Evolutionary conservation across 2,888 invertebrate species (phyloP).

Genomic region (Nomada fabriciana): DNA sequence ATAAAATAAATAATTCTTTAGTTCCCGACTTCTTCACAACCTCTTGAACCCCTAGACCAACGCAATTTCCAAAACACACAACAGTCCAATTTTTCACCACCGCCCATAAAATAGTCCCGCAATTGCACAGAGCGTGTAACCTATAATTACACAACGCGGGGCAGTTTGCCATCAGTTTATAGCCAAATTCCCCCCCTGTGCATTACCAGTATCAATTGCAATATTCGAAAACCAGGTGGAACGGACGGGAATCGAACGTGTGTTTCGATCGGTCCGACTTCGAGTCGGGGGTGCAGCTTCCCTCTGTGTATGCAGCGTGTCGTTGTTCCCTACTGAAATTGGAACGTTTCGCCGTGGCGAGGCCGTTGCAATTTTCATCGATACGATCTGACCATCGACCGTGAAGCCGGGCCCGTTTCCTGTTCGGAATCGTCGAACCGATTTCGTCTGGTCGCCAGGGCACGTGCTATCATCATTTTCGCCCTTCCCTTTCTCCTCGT

Average conservation of each 20-base stretch:
- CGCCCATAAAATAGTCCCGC: not conserved
- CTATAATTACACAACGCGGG: slow-evolving; percentile 25
- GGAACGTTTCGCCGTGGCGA: slow-evolving; percentile 66
- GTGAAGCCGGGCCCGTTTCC: slow-evolving; percentile 80
- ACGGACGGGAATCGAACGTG: slow-evolving; percentile 30
- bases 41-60: not conserved
- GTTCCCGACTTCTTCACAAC: not conserved
- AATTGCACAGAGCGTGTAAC: not conserved
- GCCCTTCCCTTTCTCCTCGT: not conserved
- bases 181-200: not conserved
- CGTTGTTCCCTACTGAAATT: slow-evolving; percentile 65
- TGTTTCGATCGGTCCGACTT: slow-evolving; percentile 40
- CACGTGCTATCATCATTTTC: slow-evolving; percentile 56
- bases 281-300: slow-evolving; percentile 5
- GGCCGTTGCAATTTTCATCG: slow-evolving; percentile 76
- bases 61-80: not conserved
- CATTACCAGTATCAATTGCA: slow-evolving; percentile 45
- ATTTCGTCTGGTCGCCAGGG: slow-evolving; percentile 66
- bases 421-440: slow-evolving; percentile 73
- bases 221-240: slow-evolving; percentile 23
- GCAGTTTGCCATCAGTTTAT: slow-evolving; percentile 29
- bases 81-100: not conserved
- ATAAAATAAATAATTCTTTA: not conserved
- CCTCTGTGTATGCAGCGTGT: slow-evolving; percentile 33
- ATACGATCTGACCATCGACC: slow-evolving; percentile 76